Base-by-base conservation (phyloP, 2,888 invertebrate species). In the Catocala sponsa region DNA sequence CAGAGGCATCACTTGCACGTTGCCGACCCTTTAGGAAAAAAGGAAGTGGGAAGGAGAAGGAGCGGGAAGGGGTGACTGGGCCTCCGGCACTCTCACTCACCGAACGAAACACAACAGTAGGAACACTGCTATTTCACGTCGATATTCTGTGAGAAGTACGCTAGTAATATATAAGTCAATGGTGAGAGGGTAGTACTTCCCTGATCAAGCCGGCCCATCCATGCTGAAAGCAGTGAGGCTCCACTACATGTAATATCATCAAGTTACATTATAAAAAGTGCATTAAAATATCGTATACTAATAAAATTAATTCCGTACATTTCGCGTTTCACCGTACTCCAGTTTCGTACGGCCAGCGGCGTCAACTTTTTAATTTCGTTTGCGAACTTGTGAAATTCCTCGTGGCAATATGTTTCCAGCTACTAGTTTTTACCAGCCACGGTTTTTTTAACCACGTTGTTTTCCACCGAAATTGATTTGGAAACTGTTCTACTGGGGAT, bases 311-410 rank as follows among this genome's bases (percentile, higher is more conserved):
- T 33, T 35, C 12, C 9, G 4, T 9, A n/a, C 46, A 12, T 33
- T 50, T 7, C 13, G 12, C 51, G 41, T 46, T 57, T 12, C 44
- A 65, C 55, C 61, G 57, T 74, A 71, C 66, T 44, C 53, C 62
- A 65, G 71, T 80, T 83, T 80, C 78, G 74, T 83, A 79, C 71
- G 70, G n/a, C n/a, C n/a, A n/a, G 64, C 68, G 64, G 63, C 74
- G 70, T 78, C 72, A 84, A 86, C 82, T 87, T 89, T 87, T 87
- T 86, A 83, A 86, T 88, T 86, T 84, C 79, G 78, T 82, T 78
- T 61, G 57, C 54, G 49, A 76, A 76, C 76, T 78, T 77, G 74
- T 67, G 65, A 79, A 78, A 78, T 72, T 69, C 72, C 64, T 42
- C 61, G 63, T 52, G 59, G 78, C 80, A 82, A 83, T 81, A 83